These are phyloP conservation scores for Hafferia zeledoni DNA, from an alignment of 2,797 vertebrate genomes.

Conservation along the genomic window DNA sequence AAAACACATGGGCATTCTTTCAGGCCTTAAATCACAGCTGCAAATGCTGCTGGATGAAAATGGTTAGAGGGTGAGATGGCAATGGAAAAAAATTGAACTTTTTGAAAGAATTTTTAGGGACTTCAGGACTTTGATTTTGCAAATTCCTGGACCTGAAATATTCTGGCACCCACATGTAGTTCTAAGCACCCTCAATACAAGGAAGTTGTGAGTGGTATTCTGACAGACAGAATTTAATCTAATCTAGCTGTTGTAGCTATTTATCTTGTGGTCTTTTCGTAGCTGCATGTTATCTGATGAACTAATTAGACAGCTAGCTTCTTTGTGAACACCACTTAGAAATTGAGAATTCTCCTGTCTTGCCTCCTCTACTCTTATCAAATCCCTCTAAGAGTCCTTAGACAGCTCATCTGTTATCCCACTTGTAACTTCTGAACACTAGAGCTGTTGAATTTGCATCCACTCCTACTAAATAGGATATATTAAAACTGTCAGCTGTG, in stretches of 20 bases:
- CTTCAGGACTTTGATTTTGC: background rate
- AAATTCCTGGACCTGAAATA: background rate
- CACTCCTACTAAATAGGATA: background rate
- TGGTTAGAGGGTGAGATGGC: background rate
- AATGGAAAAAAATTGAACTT: background rate
- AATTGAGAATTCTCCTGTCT: background rate
- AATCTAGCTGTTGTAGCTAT: background rate
- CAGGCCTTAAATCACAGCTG: background rate
- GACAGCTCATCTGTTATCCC: background rate
- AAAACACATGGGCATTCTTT: background rate
- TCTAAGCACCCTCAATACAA: background rate
- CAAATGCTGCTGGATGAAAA: background rate
- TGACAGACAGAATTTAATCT: background rate
- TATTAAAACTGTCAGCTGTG: background rate
- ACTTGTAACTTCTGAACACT: background rate
- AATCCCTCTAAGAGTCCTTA: background rate
- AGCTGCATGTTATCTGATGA: background rate
- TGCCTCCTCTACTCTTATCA: background rate
- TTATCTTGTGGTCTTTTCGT: background rate
- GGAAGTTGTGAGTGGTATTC: background rate
- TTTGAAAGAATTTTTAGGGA: background rate
- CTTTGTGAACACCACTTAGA: background rate
- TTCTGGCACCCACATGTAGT: background rate
- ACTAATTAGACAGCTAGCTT: background rate
- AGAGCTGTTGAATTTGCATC: background rate